These are phyloP conservation scores for Podarcis lilfordi DNA, from an alignment of 2,797 vertebrate species.

Conservation along the genomic window DNA sequence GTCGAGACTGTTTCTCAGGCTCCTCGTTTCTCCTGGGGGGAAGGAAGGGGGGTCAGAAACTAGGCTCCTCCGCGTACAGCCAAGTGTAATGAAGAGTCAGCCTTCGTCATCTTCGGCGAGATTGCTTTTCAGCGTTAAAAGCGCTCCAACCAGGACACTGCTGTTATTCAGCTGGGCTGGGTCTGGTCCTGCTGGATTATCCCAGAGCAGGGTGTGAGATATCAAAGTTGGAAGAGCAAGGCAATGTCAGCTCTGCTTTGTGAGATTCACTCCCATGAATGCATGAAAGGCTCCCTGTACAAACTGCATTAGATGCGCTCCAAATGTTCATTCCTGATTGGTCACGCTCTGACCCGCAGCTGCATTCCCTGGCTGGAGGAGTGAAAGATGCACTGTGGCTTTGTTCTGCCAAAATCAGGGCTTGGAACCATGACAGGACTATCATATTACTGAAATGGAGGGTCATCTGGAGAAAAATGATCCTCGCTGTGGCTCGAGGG, in stretches of 20 bases:
- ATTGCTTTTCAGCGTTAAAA: neutral
- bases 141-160: accelerated
- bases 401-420: slow-evolving; percentile 75
- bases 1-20: slow-evolving; percentile 34
- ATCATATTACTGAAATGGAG: slow-evolving; percentile 75
- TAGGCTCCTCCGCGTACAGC: neutral
- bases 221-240: slow-evolving; percentile 50
- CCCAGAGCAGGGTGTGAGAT: slow-evolving; percentile 55
- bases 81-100: neutral
- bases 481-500: neutral
- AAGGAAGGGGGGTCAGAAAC: neutral
- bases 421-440: slow-evolving; percentile 77
- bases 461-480: slow-evolving; percentile 61
- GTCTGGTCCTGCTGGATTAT: slow-evolving; percentile 40
- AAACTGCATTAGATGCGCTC: slow-evolving; percentile 75
- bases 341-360: slow-evolving; percentile 81
- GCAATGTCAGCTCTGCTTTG: slow-evolving; percentile 61
- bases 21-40: slow-evolving; percentile 6
- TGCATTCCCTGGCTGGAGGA: slow-evolving; percentile 76
- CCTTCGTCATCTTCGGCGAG: accelerated
- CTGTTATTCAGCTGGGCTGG: neutral
- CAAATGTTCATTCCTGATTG: slow-evolving; percentile 82
- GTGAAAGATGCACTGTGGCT: slow-evolving; percentile 72
- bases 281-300: slow-evolving; percentile 79
- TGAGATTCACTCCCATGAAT: slow-evolving; percentile 72